A percentile compares a stretch with the other conserved stretches of the same genome.
Evolutionary conservation across 2,113 vertebrate species (phyloP).

Genomic region (Myiozetetes cayanensis): DNA sequence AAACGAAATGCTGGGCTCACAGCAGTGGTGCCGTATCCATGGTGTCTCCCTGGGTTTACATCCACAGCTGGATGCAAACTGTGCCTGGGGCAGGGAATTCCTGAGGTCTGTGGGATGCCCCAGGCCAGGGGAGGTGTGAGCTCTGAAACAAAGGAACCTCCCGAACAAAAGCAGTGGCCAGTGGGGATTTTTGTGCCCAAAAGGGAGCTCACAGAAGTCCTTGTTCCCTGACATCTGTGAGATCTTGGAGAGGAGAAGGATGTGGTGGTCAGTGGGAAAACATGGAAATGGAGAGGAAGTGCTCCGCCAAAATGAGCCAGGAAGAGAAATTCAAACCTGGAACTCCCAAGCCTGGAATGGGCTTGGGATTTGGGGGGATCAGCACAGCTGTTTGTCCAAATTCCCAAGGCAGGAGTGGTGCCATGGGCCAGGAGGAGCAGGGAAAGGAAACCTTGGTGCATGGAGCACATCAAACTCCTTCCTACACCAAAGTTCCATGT

Average conservation of each 20-base stretch:
- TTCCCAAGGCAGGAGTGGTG: background rate
- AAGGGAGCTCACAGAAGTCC: background rate
- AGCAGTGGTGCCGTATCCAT: too few species aligned
- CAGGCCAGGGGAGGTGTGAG: background rate
- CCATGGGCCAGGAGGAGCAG: background rate
- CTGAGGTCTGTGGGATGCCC: background rate
- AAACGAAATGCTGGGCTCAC: background rate
- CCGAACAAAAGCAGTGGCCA: background rate
- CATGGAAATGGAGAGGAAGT: background rate
- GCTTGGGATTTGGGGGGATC: background rate
- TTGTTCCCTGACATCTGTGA: background rate
- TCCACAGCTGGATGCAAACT: background rate
- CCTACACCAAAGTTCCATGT: background rate
- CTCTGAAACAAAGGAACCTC: background rate
- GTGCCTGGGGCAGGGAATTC: background rate
- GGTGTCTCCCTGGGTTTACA: background rate
- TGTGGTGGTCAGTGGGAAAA: background rate
- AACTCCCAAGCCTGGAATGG: background rate
- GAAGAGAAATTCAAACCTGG: background rate
- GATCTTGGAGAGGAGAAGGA: background rate
- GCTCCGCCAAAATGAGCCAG: background rate
- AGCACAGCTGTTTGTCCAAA: background rate
- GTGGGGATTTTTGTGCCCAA: background rate
- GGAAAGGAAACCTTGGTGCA: background rate
- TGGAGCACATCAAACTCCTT: background rate